Conservation (phyloP, 2,888 invertebrate species). For the Adelognathus sp. region DNA sequence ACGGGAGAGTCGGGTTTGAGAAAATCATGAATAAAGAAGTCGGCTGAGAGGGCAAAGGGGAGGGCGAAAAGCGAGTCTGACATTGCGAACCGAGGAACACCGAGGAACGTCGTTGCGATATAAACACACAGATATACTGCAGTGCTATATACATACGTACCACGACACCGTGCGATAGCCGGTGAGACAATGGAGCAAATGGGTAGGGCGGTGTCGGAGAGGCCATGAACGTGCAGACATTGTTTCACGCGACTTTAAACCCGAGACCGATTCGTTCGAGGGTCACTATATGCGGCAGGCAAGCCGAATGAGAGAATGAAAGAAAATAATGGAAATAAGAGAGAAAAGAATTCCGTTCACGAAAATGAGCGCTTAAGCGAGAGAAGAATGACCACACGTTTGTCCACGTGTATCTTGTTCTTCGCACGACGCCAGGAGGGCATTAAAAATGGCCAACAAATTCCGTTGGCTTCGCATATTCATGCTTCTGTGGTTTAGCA, state of each 20-base stretch:
- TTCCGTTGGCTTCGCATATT: slow-evolving; percentile 16
- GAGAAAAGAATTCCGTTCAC: not conserved
- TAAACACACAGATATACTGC: not conserved
- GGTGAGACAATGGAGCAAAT: slow-evolving; percentile 55
- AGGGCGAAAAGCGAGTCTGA: slow-evolving; percentile 46
- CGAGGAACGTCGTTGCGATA: slow-evolving; percentile 7
- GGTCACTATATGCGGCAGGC: slow-evolving; percentile 20
- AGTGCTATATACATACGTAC: not conserved
- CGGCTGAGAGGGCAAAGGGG: slow-evolving; percentile 21
- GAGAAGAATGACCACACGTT: not conserved
- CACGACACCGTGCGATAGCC: slow-evolving; percentile 32
- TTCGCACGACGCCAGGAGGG: not conserved
- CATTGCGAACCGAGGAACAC: slow-evolving; percentile 46
- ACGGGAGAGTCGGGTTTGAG: slow-evolving; percentile 60
- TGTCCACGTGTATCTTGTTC: not conserved
- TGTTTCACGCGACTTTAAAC: slow-evolving; percentile 62
- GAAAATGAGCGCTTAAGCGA: not conserved
- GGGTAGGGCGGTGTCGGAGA: slow-evolving; percentile 58
- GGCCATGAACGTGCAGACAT: slow-evolving; percentile 57
- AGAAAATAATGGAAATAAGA: not conserved
- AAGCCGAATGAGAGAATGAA: slow-evolving; percentile 12
- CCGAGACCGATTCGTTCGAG: slow-evolving; percentile 58
- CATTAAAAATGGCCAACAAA: slow-evolving; percentile 21
- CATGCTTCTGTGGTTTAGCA: not conserved
- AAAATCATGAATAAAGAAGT: slow-evolving; percentile 64